Evolutionary conservation across 2,888 invertebrate genomes (phyloP).

Genomic region (Euplagia quadripunctaria): DNA sequence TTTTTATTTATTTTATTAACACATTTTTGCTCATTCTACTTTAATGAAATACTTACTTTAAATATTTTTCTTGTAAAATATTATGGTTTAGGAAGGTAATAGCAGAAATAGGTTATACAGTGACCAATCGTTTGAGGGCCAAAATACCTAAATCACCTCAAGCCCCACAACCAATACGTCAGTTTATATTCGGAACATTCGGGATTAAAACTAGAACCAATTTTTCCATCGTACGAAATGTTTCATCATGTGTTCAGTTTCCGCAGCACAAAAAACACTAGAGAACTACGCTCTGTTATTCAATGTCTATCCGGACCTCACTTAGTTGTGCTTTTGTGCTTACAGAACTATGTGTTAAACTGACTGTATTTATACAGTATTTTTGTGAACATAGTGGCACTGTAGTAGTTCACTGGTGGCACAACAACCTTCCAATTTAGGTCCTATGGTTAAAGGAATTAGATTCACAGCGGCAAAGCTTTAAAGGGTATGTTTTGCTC

Average conservation of each 20-base stretch:
- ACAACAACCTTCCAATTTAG: constrained; percentile 27
- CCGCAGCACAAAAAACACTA: constrained; percentile 1
- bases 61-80: no score
- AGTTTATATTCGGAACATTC: not conserved
- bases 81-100: no score
- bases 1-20: no score
- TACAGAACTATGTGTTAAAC: not conserved
- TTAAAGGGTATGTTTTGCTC: not conserved
- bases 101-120: no score
- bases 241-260: constrained; percentile 15
- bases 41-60: no score
- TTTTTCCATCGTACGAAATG: constrained; percentile 20
- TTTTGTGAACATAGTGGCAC: constrained; percentile 43
- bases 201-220: not conserved
- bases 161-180: not conserved
- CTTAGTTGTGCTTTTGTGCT: constrained; percentile 41
- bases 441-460: constrained; percentile 7
- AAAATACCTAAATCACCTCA: constrained; percentile 3
- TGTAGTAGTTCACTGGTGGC: constrained; percentile 26
- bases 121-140: no score
- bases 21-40: no score
- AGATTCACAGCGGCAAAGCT: constrained; percentile 17
- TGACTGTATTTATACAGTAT: constrained; percentile 61
- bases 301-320: constrained; percentile 4
- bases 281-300: constrained; percentile 4